Conservation (phyloP, 1,140 invertebrate genomes). For the Habropoda laboriosa region DNA sequence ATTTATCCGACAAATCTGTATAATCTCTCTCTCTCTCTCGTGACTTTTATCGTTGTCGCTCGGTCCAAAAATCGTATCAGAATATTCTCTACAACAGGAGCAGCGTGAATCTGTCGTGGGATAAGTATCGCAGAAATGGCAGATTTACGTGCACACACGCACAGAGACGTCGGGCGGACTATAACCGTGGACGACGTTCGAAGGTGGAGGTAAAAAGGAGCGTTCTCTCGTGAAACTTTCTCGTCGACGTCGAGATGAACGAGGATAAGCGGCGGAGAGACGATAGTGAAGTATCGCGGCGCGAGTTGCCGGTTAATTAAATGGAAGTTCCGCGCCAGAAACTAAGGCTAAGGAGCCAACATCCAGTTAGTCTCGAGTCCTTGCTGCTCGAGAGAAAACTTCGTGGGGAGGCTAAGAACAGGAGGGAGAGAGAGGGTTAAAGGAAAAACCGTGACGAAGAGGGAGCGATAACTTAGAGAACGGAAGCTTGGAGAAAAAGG, state of each 20-base stretch:
- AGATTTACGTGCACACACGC: too few relatives aligned
- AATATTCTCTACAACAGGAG: too few relatives aligned
- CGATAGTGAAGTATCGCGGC: slow-evolving; percentile 44
- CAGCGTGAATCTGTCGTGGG: too few relatives aligned
- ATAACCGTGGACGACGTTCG: too few relatives aligned
- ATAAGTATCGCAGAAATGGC: too few relatives aligned
- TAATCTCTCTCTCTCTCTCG: too few relatives aligned
- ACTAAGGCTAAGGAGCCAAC: slow-evolving; percentile 37
- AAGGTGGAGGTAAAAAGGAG: background rate
- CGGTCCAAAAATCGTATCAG: too few relatives aligned
- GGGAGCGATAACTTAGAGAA: background rate
- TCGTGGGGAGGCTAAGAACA: background rate
- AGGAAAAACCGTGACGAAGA: background rate
- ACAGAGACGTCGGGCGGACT: too few relatives aligned
- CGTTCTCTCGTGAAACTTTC: slow-evolving; percentile 13
- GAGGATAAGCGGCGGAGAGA: slow-evolving; percentile 33
- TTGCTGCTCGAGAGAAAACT: slow-evolving; percentile 16
- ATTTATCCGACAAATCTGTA: too few relatives aligned
- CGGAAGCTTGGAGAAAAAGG: background rate
- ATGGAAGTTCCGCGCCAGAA: slow-evolving; percentile 47
- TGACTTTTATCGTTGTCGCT: too few relatives aligned
- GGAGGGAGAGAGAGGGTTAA: background rate
- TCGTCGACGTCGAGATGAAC: slow-evolving; percentile 10
- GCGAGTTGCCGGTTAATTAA: slow-evolving; percentile 49
- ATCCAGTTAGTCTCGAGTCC: slow-evolving; percentile 35